Conservation (phyloP, 2,797 vertebrate species). For the Pelodytes ibericus region DNA sequence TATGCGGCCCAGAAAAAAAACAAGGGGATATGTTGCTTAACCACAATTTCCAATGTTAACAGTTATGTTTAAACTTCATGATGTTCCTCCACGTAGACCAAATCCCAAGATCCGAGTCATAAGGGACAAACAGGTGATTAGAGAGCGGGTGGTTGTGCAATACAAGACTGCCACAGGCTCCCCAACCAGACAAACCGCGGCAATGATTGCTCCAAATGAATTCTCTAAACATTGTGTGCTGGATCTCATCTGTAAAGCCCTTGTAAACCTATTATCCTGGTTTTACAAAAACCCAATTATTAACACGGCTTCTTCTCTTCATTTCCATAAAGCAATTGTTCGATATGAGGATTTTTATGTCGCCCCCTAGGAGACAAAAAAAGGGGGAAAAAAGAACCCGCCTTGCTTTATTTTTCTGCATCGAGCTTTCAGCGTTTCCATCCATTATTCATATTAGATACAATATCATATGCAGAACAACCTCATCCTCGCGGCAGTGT, state of each 20-base stretch:
- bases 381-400: not conserved
- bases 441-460: slow-evolving; percentile 43
- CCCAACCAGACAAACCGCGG: slow-evolving; percentile 12
- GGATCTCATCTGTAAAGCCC: not conserved
- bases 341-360: slow-evolving; percentile 28
- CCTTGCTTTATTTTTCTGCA: slow-evolving; percentile 8
- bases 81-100: not conserved
- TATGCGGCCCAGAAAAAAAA: no score
- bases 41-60: no score
- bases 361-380: slow-evolving; percentile 37
- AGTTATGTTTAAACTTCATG: not conserved
- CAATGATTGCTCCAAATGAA: slow-evolving; percentile 10
- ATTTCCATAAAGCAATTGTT: slow-evolving; percentile 38
- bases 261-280: not conserved
- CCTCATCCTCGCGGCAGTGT: not conserved
- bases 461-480: slow-evolving; percentile 27
- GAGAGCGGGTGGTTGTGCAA: slow-evolving; percentile 6
- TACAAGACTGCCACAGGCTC: slow-evolving; percentile 3
- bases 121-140: slow-evolving; percentile 2
- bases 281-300: slow-evolving; percentile 31
- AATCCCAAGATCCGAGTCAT: not conserved
- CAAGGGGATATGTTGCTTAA: no score
- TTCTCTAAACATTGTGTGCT: not conserved
- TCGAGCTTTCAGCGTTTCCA: slow-evolving; percentile 2
- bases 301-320: slow-evolving; percentile 20